phyloP scores from a whole-genome alignment of 2,113 vertebrate species.

The Suricata suricatta region DNA sequence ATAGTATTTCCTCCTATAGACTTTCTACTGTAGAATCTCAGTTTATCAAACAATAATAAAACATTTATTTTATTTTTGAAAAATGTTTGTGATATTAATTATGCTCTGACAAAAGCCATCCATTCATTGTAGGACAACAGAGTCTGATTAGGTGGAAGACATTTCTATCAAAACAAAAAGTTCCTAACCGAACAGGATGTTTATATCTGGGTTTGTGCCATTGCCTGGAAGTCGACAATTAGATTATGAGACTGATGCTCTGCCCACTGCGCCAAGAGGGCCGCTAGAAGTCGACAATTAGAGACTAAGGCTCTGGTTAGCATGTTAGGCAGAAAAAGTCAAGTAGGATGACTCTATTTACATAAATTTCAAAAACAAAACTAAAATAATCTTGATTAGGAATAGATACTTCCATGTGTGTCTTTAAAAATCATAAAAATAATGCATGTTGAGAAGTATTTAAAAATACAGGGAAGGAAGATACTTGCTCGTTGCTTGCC shows the following conservation, averaged over 20 bases:
- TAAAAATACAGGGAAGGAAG: background rate
- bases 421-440: background rate
- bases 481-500: background rate
- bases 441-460: background rate
- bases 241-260: too few species aligned
- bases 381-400: background rate
- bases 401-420: background rate
- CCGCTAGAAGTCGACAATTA: too few species aligned
- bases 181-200: background rate
- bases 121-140: background rate
- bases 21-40: background rate
- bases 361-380: background rate
- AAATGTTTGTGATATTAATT: background rate
- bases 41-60: conserved; percentile 26
- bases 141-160: background rate
- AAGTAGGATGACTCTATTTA: background rate
- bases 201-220: background rate
- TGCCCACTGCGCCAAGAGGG: too few species aligned
- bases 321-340: background rate
- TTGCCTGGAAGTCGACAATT: background rate
- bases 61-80: background rate
- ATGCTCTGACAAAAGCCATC: background rate
- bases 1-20: background rate
- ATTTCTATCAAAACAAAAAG: background rate
- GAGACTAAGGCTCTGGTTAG: background rate